Base-by-base conservation (phyloP, 2,113 vertebrate genomes). In the Sminthopsis crassicaudata region DNA sequence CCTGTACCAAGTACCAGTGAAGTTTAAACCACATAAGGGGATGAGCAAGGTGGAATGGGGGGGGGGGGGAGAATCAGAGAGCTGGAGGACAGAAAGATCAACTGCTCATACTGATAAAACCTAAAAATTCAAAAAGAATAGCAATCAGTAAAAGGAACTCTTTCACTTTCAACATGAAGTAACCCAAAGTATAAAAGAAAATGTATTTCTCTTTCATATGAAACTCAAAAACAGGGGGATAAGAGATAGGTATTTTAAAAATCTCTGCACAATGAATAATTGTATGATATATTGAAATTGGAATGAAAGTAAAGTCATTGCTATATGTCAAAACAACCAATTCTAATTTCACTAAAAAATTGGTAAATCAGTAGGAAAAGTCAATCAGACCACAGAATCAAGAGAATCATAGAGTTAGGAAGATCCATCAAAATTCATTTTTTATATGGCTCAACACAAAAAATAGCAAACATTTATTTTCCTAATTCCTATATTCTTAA, bases 201-300 rank as follows among this genome's bases (percentile, higher is more conserved):
- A 23, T 36, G 36, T 0, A 53, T 48, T 96, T 94, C 30, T 94
- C 16, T 95, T 94, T 92, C 51, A 53, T n/a, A 94, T 54, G 30
- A 46, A 26, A 25, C 3, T 26, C 90, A 53, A 0, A 46, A 42
- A 6, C n/a, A 84, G 16, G 50, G 10, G 67, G 42, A 2, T 42
- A 42, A 19, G n/a, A 84, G n/a, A 55, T 22, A 90, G 0, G 0
- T 24, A 4, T 50, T 91, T n/a, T 94, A 91, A 89, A 95, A 57
- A 94, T 2, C 8, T 0, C 36, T 93, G 57, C 6, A 92, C 30
- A 22, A 53, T 91, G 89, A 96, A n/a, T 84, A 51, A 91, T 42
- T 46, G 12, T 46, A 84, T 93, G 55, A 60, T 48, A 11, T 19
- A 95, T 6, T 46, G 10, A 52, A 14, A 84, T 53, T 22, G 53